phyloP scores from a whole-genome alignment of 2,888 invertebrate species.

The Bombylius discolor region DNA sequence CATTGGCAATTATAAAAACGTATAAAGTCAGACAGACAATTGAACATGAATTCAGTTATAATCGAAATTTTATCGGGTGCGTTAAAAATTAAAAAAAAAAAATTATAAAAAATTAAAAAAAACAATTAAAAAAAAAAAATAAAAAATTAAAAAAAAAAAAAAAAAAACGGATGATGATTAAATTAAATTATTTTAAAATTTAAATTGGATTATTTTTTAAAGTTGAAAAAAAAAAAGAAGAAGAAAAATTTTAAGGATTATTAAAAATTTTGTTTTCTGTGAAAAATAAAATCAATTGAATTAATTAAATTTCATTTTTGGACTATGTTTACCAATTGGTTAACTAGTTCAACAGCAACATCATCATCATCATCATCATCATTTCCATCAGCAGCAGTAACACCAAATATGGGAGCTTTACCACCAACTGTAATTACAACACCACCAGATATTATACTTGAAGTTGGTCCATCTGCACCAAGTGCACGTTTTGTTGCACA shows the following conservation, averaged over 20 bases:
- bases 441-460: slow-evolving; percentile 49
- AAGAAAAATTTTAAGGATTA: no score
- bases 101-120: background rate
- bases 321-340: slow-evolving; percentile 37
- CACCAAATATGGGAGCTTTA: slow-evolving; percentile 19
- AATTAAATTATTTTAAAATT: no score
- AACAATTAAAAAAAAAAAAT: background rate
- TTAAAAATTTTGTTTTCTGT: no score
- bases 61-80: slow-evolving; percentile 26
- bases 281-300: no score
- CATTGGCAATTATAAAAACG: slow-evolving; percentile 1
- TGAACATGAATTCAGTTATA: slow-evolving; percentile 31
- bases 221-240: no score
- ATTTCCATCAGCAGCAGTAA: slow-evolving; percentile 6
- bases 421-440: slow-evolving; percentile 20
- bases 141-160: background rate
- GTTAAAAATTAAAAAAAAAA: no score
- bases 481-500: slow-evolving; percentile 56
- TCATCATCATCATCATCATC: slow-evolving; percentile 7
- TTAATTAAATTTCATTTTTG: background rate
- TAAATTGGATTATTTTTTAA: no score
- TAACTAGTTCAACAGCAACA: slow-evolving; percentile 26
- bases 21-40: slow-evolving; percentile 33
- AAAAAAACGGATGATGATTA: no score
- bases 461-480: slow-evolving; percentile 46